Conservation (phyloP, 2,888 invertebrate species). For the Bimastos eiseni region DNA sequence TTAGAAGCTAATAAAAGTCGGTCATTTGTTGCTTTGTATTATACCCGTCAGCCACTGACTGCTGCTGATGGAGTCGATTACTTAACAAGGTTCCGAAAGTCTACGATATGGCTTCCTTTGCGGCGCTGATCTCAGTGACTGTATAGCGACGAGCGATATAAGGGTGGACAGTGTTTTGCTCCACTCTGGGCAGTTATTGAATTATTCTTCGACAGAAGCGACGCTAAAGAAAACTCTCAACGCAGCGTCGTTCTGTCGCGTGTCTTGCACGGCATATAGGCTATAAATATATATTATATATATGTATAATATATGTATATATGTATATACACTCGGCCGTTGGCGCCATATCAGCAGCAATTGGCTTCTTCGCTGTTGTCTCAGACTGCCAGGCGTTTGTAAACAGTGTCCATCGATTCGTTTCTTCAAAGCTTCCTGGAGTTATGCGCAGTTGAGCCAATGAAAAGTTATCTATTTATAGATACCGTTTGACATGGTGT, state of each 20-base stretch:
- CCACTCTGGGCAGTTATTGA: background rate
- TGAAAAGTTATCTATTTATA: background rate
- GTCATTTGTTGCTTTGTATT: background rate
- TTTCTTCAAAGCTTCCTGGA: background rate
- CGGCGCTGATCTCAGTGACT: background rate
- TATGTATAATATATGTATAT: too few species aligned
- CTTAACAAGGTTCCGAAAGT: background rate
- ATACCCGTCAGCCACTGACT: too few species aligned
- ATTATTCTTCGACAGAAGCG: background rate
- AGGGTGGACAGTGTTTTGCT: background rate
- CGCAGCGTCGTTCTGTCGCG: background rate
- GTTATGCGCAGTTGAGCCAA: background rate
- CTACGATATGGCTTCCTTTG: background rate
- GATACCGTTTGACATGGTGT: too few species aligned
- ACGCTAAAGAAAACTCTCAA: background rate
- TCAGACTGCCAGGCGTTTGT: background rate
- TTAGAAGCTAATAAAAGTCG: background rate
- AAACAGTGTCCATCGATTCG: slow-evolving; percentile 2
- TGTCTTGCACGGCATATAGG: background rate
- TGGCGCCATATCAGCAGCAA: background rate
- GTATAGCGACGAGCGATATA: too few species aligned
- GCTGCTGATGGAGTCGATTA: background rate
- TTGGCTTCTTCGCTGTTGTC: background rate
- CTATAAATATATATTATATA: too few species aligned
- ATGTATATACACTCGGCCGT: background rate